These are phyloP conservation scores for Drosophila fulvimacula DNA, from an alignment of 2,888 invertebrate species.

Conservation along the genomic window DNA sequence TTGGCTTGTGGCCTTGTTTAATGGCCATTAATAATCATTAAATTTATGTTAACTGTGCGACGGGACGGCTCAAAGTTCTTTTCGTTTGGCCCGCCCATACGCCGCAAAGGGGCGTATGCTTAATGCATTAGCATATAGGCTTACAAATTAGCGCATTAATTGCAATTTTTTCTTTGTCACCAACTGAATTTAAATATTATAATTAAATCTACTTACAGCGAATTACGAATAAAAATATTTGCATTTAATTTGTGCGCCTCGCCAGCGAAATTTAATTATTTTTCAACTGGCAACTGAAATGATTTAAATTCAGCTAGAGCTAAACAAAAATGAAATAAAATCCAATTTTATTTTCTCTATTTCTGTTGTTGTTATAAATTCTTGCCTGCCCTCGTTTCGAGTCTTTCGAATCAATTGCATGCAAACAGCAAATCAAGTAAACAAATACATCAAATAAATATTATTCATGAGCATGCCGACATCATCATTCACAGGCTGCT, in stretches of 20 bases:
- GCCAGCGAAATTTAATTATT: conserved; percentile 11
- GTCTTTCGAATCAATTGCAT: conserved; percentile 47
- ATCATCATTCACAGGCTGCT: conserved; percentile 44
- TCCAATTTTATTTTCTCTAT: neutral
- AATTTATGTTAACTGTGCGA: conserved; percentile 65
- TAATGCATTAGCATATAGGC: conserved; percentile 12
- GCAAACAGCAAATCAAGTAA: conserved; percentile 57
- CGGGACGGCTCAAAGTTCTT: conserved; percentile 41
- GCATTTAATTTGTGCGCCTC: conserved; percentile 5
- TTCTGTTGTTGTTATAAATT: neutral
- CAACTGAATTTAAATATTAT: neutral
- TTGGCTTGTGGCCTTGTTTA: conserved; percentile 59
- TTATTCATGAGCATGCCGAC: conserved; percentile 65
- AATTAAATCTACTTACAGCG: conserved; percentile 18
- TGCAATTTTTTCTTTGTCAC: conserved; percentile 2
- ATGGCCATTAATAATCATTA: conserved; percentile 78
- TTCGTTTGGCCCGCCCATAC: neutral
- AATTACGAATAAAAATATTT: neutral
- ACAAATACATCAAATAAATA: conserved; percentile 70
- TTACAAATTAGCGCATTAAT: conserved; percentile 15
- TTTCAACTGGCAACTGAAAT: neutral
- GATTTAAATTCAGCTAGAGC: neutral
- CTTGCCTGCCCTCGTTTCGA: conserved; percentile 32
- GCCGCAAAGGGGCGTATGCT: too few relatives aligned
- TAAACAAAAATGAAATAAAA: too few relatives aligned